These are phyloP conservation scores for Hyperopisus bebe DNA, from an alignment of 2,113 vertebrate species.

Conservation along the genomic window DNA sequence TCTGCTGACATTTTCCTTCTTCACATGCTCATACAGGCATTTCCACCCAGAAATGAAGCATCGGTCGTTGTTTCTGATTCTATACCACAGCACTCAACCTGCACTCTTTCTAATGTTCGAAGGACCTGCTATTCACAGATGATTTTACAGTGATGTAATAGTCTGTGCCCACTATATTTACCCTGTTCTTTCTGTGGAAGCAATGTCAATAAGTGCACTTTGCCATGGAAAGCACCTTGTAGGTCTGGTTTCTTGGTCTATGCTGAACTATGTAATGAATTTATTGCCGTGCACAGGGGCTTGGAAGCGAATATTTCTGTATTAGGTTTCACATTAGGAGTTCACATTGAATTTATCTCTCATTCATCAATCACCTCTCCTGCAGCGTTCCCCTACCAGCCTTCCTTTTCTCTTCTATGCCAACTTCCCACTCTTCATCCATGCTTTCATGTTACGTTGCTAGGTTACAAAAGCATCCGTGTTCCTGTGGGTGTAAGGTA, in stretches of 20 bases:
- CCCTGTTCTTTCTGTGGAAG: neutral
- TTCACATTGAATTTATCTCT: neutral
- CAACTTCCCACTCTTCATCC: conserved; percentile 16
- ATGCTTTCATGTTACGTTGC: conserved; percentile 32
- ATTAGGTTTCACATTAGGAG: neutral
- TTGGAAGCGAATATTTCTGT: neutral
- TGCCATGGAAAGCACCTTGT: neutral
- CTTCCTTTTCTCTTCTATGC: neutral
- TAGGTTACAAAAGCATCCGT: conserved; percentile 31
- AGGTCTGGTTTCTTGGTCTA: neutral
- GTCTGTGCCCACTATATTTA: neutral
- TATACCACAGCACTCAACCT: neutral
- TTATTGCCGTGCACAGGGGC: neutral
- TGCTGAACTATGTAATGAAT: neutral
- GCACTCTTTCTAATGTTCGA: neutral
- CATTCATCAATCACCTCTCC: neutral
- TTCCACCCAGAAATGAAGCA: neutral
- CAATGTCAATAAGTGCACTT: neutral
- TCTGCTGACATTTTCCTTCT: neutral
- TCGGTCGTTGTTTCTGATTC: neutral
- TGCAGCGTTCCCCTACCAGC: neutral
- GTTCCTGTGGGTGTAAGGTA: conserved; percentile 30
- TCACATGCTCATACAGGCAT: neutral
- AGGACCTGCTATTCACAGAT: neutral
- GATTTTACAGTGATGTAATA: neutral